Base-by-base conservation (phyloP, 1,140 invertebrate genomes). In the Ptiloglossa arizonensis region DNA sequence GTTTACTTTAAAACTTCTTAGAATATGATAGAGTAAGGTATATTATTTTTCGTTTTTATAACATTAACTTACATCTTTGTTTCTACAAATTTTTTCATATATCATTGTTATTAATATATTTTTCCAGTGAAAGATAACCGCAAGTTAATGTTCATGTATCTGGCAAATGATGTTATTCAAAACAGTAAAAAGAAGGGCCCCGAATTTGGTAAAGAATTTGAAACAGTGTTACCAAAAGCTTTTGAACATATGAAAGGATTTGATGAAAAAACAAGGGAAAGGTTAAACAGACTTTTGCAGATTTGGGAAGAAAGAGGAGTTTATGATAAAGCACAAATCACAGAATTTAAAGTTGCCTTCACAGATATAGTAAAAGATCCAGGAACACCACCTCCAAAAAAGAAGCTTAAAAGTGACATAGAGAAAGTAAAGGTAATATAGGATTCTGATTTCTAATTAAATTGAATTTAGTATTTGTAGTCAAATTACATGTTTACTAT, bases 121-220 rank as follows among this genome's bases (percentile, higher is more conserved):
- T 83, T 95, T 95, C 73, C 94, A 98, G 98, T 95, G 0, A 96
- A 97, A 91, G 96, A 97, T 80, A 94, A 94, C 70, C 95, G 96
- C 84, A 98, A 98, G 89, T 91, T 99, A 59, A 98, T 97, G 29
- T 97, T 98, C 86, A 97, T 99, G 95, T 99, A 99, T 91, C 93
- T 99, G 78, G 98, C 98, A 5, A 99, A 99, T 94, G 99, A 99
- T 95, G 98, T 99, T 32, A 98, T 99, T 81, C 98, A 99, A 91
- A 99, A 99, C 88, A 98, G 98, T 89, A 98, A 97, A 88, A 99
- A 99, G 89, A 99, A 99, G 92, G 98, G 98, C 0, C 97, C 98
- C 8, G 98, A 99, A 92, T 99, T 98, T 94, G 96, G 97, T 15
- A 96, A 96, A 91, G 97, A 97, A 87, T 98, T 97, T 93, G 95